These are phyloP conservation scores for Halcyon malimbica DNA, from an alignment of 2,113 vertebrate genomes.

Conservation along the genomic window DNA sequence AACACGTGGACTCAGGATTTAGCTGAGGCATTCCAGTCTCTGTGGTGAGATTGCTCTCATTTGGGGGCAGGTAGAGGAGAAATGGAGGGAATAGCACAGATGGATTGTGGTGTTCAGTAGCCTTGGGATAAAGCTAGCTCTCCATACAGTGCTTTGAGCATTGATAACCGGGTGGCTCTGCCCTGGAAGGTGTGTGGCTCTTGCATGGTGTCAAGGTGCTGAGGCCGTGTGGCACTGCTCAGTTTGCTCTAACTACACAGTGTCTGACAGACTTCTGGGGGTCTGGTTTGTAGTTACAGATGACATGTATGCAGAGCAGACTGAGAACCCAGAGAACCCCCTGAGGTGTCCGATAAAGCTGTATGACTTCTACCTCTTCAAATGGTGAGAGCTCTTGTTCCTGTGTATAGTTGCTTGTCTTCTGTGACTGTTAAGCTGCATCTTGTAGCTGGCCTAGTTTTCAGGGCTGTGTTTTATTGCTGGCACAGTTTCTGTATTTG, in stretches of 20 bases:
- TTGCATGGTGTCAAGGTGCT: not conserved
- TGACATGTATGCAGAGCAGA: slow-evolving; percentile 97
- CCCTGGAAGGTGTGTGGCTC: not conserved
- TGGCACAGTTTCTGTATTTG: not conserved
- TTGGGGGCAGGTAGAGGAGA: not conserved
- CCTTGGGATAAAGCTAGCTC: not conserved
- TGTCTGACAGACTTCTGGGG: slow-evolving; percentile 26
- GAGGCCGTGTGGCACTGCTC: not conserved
- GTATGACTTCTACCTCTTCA: slow-evolving; percentile 99
- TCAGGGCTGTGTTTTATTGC: not conserved
- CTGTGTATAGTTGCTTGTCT: not conserved
- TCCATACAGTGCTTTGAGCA: not conserved
- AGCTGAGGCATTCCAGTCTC: not conserved
- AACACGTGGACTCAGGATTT: not conserved
- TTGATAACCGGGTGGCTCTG: not conserved
- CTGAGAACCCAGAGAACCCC: slow-evolving; percentile 96
- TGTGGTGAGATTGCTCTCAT: not conserved
- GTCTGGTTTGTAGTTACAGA: slow-evolving; percentile 87
- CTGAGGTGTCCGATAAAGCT: slow-evolving; percentile 98
- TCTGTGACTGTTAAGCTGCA: not conserved
- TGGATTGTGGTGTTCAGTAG: not conserved
- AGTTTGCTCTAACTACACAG: not conserved
- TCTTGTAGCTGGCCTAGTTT: not conserved
- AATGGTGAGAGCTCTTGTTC: slow-evolving; percentile 85
- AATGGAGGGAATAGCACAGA: not conserved